Evolutionary conservation across 2,888 invertebrate species (phyloP), one percentile per base, ranked within the genome.

Genomic region (Campopleginae sp.): DNA sequence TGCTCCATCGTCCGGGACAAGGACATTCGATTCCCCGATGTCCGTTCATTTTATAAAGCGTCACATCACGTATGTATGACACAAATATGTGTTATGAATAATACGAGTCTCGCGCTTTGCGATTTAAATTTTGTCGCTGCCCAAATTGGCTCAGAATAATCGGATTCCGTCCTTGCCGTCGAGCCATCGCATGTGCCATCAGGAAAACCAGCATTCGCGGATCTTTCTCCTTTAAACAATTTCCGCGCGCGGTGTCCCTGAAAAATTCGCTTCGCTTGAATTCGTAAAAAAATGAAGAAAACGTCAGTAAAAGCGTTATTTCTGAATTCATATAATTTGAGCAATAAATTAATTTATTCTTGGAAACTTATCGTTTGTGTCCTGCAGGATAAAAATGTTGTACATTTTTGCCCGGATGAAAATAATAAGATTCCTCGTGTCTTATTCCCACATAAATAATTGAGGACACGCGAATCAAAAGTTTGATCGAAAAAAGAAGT

Each of bases 81-180:
- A 44, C 51, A 54, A 23, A 27, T 58, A 10, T 71, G 51, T 44
- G 27, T 48, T 51, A 46, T 31, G 46, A 61, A 7, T 65, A 61
- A 7, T 65, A 58, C 46, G 23, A 65, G 33, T n/a, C 12, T 66
- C 58, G 46, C 77, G 91, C 92, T 93, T 93, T 93, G 92, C 92
- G 91, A 93, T 93, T 93, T 93, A 92, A 93, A 93, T 93, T 93
- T 92, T 92, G 92, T 93, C 93, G 91, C 92, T 91, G 88, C 89
- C 89, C 89, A 92, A 93, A 93, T 93, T 93, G 91, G 89, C 90
- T 91, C 90, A 89, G 88, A n/a, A n/a, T 92, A 92, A 93, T 93
- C 89, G 88, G 88, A 92, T 92, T 91, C 88, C 88, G 66, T 84
- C 87, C 85, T 82, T 87, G 68, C 68, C 84, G 74, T 75, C 70